Base-by-base conservation (phyloP, 2,888 invertebrate genomes). In the Spodoptera littoralis region DNA sequence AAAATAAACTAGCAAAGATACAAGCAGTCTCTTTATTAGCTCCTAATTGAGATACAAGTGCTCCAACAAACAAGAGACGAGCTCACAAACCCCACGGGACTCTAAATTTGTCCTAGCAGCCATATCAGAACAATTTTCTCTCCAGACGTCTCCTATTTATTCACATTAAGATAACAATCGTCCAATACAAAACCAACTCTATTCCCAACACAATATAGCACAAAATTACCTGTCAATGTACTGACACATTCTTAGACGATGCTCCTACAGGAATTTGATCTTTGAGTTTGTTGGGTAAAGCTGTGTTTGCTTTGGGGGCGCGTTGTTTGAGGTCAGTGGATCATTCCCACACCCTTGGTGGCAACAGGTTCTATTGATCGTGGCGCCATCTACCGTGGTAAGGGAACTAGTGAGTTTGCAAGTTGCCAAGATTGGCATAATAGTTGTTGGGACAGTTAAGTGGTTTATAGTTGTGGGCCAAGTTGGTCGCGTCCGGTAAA, bases 331-430 rank as follows among this genome's bases (percentile, higher is more conserved):
- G 89, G 89, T 89, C 84, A 90, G 82, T 89, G 77, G 90, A 86
- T 81, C 88, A 86, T 73, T 75, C 74, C 53, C 71, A 72, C 70
- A 70, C 79, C 77, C 73, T 79, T 70, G 48, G 69, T 72, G 54
- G 87, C 88, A 90, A 90, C 90, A 90, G 86, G 90, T 90, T 79
- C 73, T 81, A 89, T 90, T 79, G 89, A 89, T 87, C 79, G 79
- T 65, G 73, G 82, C 88, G 90, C 86, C 90, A 88, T 86, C 89
- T 91, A 87, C 49, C 27, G 66, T 18, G 12, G 45, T 54, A 60
- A 62, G 52, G 61, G 65, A 69, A 78, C 68, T 80, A 24, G 49
- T 43, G 53, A 57, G 63, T 52, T 60, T 52, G 49, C 56, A 61
- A 70, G 48, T 64, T 70, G 36, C 49, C 56, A 67, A 63, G 73